A percentile compares a stretch with the other conserved stretches of the same genome.
Conservation (phyloP, 2,888 invertebrate genomes). For the Lissonota sp. region DNA sequence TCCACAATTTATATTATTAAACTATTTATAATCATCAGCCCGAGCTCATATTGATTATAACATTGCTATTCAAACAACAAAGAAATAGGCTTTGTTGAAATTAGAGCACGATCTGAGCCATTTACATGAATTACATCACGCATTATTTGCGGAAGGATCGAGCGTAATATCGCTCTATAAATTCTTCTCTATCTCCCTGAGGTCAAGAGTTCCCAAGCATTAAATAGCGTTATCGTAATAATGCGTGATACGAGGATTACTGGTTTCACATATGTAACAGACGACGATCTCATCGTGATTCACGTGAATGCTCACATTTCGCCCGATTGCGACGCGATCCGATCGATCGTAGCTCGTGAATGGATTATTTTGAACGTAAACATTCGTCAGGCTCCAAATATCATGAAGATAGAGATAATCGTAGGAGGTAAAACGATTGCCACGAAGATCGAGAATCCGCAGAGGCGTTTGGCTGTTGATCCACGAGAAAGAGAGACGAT, state of each 20-base stretch:
- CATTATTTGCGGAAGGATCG: too few relatives aligned
- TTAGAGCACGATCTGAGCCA: too few relatives aligned
- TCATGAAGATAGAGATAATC: slow-evolving; percentile 57
- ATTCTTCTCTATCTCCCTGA: background rate
- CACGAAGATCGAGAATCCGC: slow-evolving; percentile 69
- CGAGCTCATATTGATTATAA: too few relatives aligned
- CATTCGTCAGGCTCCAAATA: slow-evolving; percentile 65
- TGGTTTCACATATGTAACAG: slow-evolving; percentile 64
- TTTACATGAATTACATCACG: too few relatives aligned
- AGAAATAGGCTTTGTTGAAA: too few relatives aligned
- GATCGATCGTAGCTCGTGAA: slow-evolving; percentile 57
- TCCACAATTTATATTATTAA: too few relatives aligned
- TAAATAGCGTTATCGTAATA: slow-evolving; percentile 27
- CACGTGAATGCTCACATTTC: slow-evolving; percentile 69
- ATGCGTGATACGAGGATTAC: slow-evolving; percentile 71
- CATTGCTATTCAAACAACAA: too few relatives aligned
- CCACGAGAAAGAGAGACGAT: slow-evolving; percentile 69
- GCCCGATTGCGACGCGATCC: slow-evolving; percentile 60
- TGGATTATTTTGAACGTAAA: slow-evolving; percentile 74
- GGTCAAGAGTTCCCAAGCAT: background rate
- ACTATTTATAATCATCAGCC: too few relatives aligned
- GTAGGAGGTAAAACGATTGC: slow-evolving; percentile 57
- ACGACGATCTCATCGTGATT: slow-evolving; percentile 63
- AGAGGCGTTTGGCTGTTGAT: slow-evolving; percentile 62
- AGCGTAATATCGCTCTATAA: too few relatives aligned